Conservation (phyloP, 2,797 vertebrate species). For the Ambastaia sidthimunki region DNA sequence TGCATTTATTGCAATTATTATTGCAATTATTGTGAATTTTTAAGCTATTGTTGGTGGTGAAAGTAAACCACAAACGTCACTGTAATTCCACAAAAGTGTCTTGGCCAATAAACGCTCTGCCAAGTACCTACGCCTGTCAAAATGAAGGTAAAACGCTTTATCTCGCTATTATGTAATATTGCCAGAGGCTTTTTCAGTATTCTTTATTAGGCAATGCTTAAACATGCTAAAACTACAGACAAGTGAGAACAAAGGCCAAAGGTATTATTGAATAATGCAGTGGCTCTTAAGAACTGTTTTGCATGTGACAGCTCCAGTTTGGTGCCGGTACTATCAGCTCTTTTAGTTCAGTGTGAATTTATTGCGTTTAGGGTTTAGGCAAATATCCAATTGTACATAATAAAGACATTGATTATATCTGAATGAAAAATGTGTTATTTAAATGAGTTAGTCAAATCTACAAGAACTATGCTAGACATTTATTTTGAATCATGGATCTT, state of each 20-base stretch:
- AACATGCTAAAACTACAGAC: constrained; percentile 28
- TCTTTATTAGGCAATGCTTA: constrained; percentile 17
- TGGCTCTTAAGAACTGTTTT: neutral
- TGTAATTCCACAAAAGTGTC: neutral
- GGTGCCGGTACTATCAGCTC: neutral
- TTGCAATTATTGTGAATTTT: neutral
- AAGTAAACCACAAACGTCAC: neutral
- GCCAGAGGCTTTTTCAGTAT: constrained; percentile 41
- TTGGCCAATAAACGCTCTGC: constrained; percentile 12
- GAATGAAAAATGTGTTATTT: neutral
- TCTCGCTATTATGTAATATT: constrained; percentile 59
- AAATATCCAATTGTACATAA: neutral
- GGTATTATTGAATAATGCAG: constrained; percentile 19
- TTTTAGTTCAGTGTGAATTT: neutral
- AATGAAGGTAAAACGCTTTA: constrained; percentile 25
- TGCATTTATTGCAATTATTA: too few relatives aligned
- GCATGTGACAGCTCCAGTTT: neutral
- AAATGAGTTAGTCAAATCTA: neutral
- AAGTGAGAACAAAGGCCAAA: constrained; percentile 23
- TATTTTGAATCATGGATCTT: neutral
- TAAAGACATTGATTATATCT: neutral
- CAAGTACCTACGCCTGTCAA: constrained; percentile 42
- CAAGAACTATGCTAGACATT: neutral
- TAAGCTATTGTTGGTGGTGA: neutral
- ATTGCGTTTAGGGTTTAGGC: neutral